phyloP scores from a whole-genome alignment of 2,113 vertebrate species.

The Cyanoramphus novaezelandiae region DNA sequence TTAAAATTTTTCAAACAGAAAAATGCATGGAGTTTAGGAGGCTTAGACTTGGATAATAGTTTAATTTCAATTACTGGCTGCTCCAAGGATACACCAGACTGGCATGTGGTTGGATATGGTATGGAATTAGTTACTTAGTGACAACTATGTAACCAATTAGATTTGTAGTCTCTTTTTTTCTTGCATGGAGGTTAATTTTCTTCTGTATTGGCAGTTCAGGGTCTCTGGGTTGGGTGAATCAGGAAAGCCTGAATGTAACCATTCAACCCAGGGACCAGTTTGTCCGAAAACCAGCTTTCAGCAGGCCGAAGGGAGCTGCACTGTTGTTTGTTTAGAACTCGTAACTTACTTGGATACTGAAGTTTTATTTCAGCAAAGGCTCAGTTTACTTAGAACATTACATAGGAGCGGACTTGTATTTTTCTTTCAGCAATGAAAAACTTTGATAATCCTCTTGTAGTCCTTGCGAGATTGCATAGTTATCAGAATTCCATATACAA shows the following conservation, averaged over 20 bases:
- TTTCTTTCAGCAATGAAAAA: background rate
- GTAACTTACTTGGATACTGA: no score
- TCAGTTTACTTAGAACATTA: background rate
- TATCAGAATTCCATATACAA: background rate
- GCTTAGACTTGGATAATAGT: background rate
- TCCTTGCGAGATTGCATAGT: background rate
- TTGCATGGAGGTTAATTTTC: background rate
- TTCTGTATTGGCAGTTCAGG: background rate
- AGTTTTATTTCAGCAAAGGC: background rate
- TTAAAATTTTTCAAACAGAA: background rate
- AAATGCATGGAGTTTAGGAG: background rate
- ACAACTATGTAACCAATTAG: background rate
- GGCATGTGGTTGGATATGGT: no score
- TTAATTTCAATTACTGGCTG: background rate
- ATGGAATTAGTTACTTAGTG: background rate
- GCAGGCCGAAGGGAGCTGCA: no score
- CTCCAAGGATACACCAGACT: background rate
- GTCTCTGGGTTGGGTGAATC: no score
- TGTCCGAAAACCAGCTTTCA: background rate
- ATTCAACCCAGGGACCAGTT: rapidly evolving
- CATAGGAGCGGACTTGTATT: background rate
- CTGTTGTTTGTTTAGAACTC: background rate
- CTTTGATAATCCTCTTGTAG: background rate
- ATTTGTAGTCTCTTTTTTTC: background rate
- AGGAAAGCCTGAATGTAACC: background rate